phyloP scores from a whole-genome alignment of 2,113 vertebrate species.

The Gallinago paraguaiae region DNA sequence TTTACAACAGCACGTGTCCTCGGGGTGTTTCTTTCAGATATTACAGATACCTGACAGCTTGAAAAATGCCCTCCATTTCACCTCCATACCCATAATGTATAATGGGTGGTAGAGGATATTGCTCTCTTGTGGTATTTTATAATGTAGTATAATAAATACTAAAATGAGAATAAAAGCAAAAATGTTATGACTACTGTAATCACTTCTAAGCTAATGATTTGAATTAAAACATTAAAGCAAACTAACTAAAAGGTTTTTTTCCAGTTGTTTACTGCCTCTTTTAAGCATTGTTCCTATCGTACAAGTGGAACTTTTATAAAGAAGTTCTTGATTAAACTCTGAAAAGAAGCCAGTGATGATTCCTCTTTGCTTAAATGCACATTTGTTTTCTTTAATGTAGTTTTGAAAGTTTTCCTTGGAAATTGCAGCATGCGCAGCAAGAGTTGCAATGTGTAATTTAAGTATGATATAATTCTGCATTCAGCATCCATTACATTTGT shows the following conservation, averaged over 20 bases:
- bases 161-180: constrained; percentile 14
- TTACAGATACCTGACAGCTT: background rate
- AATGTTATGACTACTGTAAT: background rate
- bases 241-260: background rate
- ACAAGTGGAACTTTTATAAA: background rate
- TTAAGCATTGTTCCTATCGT: background rate
- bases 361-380: background rate
- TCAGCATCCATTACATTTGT: background rate
- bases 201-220: background rate
- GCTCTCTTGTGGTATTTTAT: constrained; percentile 7
- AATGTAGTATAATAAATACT: background rate
- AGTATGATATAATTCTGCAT: background rate
- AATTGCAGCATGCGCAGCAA: background rate
- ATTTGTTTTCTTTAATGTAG: background rate
- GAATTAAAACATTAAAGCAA: background rate
- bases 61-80: constrained; percentile 41
- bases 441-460: background rate
- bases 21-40: constrained; percentile 41
- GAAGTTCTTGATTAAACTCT: background rate
- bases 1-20: constrained; percentile 38
- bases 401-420: constrained; percentile 21
- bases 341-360: background rate
- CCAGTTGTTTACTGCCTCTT: background rate
- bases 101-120: constrained; percentile 20
- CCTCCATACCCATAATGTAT: background rate